Base-by-base conservation (phyloP, 35 echinoderm and acorn worm species). In the Lytechinus variegatus region DNA sequence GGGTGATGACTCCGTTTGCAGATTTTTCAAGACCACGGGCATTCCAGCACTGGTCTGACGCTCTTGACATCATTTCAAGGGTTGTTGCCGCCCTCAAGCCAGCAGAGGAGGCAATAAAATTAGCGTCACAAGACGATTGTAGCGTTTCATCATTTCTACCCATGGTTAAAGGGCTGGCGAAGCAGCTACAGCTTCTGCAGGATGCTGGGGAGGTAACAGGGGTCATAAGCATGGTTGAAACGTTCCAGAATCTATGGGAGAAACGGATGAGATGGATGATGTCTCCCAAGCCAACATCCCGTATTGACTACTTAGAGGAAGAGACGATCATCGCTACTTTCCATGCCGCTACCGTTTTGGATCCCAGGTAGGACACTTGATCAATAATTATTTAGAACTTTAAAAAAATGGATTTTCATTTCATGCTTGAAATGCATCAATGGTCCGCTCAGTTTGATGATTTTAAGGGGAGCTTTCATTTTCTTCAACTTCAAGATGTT, bases 291-390 rank as follows among this genome's bases (percentile, higher is more conserved):
- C 55, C 14, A 14, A 33, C 29, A 9, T 6, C 86, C 86, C 8
- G 86, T 6, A 8, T 7, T 27, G 21, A 24, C 21, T 24, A 87
- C 86, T 7, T 87, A 24, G 29, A 33, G 21, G n/a, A 87, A 87
- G 86, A 87, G 21, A 87, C 14, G 5, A 33, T 87, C 21, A 8
- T 27, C 4, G 29, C 21, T 27, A 87, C 86, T 9, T 87, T 87
- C 86, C 86, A 87, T 33, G 86, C n/a, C 21, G 86, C 86, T 33
- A 87, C 86, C 86, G 7, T 87, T 24, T 33, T 87, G 8, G 86
- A 87, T 87, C 86, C 86, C 7, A 87, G 86, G 86, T 87, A 87
- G n/a, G n/a, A n/a, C n/a, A n/a, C n/a, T n/a, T n/a, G n/a, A n/a
- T n/a, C n/a, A n/a, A n/a, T n/a, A n/a, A n/a, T n/a, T n/a, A n/a